These are phyloP conservation scores for Euspilapteryx auroguttella DNA, from an alignment of 2,888 invertebrate species.

Conservation along the genomic window DNA sequence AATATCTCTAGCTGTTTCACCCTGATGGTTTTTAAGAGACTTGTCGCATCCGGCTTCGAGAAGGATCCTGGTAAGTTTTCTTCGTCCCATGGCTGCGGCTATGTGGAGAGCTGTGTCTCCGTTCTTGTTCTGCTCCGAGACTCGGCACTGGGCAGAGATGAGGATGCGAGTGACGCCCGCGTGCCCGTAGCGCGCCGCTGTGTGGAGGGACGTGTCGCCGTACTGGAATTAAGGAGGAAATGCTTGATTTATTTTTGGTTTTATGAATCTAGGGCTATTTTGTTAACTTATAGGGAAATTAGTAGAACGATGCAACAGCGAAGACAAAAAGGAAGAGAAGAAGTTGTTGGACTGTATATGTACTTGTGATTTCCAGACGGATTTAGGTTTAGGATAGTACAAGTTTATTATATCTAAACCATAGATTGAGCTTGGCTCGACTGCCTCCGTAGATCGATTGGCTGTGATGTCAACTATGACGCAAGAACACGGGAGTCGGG, in stretches of 20 bases:
- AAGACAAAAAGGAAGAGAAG: too few relatives aligned
- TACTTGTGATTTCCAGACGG: too few relatives aligned
- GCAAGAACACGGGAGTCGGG: too few relatives aligned
- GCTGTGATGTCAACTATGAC: too few relatives aligned
- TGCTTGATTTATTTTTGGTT: constrained; percentile 2
- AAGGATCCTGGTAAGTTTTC: constrained; percentile 88
- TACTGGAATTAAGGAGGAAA: constrained; percentile 64
- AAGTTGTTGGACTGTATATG: too few relatives aligned
- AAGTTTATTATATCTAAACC: too few relatives aligned
- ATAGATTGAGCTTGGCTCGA: too few relatives aligned
- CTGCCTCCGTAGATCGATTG: too few relatives aligned
- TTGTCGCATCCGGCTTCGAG: constrained; percentile 81
- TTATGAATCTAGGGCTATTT: not conserved
- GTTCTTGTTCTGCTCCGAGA: constrained; percentile 92
- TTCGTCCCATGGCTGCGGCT: constrained; percentile 88
- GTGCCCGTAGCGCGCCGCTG: constrained; percentile 93
- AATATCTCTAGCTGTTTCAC: constrained; percentile 88
- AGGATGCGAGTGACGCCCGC: constrained; percentile 94
- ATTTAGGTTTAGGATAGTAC: too few relatives aligned
- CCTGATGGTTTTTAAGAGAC: constrained; percentile 75
- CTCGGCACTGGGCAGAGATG: constrained; percentile 84
- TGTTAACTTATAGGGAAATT: too few relatives aligned
- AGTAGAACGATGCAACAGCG: too few relatives aligned
- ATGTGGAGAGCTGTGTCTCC: constrained; percentile 95
- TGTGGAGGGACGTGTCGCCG: constrained; percentile 93